Percentiles rank a stretch among this genome's conserved stretches.
These are phyloP conservation scores for Disparrhopalites patrizii DNA, from an alignment of 2,888 invertebrate genomes.

Conservation along the genomic window DNA sequence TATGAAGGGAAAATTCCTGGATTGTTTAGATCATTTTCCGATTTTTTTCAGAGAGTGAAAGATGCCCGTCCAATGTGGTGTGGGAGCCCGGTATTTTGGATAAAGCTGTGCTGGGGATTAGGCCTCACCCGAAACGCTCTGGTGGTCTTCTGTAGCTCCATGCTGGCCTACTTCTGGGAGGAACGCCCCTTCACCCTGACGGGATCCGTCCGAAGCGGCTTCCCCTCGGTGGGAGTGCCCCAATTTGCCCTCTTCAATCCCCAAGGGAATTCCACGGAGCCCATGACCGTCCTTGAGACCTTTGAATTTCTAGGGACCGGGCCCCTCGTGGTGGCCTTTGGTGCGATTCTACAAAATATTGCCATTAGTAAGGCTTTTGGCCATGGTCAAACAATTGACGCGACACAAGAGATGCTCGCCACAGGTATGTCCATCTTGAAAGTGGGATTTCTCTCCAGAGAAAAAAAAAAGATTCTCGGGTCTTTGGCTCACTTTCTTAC, in stretches of 20 bases:
- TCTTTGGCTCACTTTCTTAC: too few species aligned
- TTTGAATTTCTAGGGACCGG: slow-evolving; percentile 65
- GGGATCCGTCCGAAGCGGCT: slow-evolving; percentile 56
- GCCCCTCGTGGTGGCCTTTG: slow-evolving; percentile 78
- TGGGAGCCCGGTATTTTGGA: slow-evolving; percentile 46
- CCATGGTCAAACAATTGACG: slow-evolving; percentile 67
- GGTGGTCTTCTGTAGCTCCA: slow-evolving; percentile 64
- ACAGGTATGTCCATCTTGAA: slow-evolving; percentile 58
- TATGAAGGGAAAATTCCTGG: too few species aligned
- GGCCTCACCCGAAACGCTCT: slow-evolving; percentile 76
- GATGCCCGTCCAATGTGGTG: slow-evolving; percentile 31
- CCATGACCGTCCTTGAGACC: slow-evolving; percentile 30
- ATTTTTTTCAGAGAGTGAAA: slow-evolving; percentile 32
- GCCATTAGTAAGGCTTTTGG: slow-evolving; percentile 95
- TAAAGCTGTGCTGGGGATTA: slow-evolving; percentile 60
- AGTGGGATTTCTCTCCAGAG: background rate
- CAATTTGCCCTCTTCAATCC: slow-evolving; percentile 61
- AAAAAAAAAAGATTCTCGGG: too few species aligned
- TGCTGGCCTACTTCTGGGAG: slow-evolving; percentile 58
- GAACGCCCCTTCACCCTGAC: slow-evolving; percentile 68
- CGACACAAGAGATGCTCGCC: slow-evolving; percentile 87
- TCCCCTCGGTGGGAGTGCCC: slow-evolving; percentile 66
- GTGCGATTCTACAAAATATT: slow-evolving; percentile 87
- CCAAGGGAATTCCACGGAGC: slow-evolving; percentile 8
- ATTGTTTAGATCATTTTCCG: too few species aligned